Conservation (phyloP, 2,797 vertebrate species). For the Lacerta viridis region DNA sequence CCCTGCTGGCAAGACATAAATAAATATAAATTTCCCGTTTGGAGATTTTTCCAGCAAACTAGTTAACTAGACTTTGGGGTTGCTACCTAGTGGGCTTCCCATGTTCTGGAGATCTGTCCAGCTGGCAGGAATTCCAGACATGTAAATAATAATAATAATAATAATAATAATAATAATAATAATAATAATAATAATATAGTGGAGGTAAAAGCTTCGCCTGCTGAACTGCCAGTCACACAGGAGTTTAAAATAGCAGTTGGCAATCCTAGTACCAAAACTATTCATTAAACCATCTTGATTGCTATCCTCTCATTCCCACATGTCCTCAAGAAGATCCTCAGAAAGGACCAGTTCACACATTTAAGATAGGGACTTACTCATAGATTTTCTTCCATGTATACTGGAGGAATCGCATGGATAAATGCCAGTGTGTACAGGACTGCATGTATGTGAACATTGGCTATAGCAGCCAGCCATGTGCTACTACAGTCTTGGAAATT, state of each 20-base stretch:
- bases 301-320: background rate
- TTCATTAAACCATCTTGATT: background rate
- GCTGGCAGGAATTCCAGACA: background rate
- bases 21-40: too few species aligned
- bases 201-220: background rate
- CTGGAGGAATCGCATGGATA: too few species aligned
- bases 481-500: background rate
- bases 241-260: background rate
- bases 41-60: background rate
- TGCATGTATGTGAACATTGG: too few species aligned
- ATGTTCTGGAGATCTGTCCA: background rate
- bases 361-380: background rate
- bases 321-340: background rate
- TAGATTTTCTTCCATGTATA: too few species aligned
- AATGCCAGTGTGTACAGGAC: background rate
- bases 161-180: too few species aligned
- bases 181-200: background rate
- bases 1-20: too few species aligned
- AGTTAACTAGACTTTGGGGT: background rate
- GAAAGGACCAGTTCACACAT: background rate
- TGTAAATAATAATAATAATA: background rate
- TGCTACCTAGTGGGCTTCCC: background rate
- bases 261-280: background rate
- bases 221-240: background rate
- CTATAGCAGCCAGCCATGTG: background rate